Evolutionary conservation across 2,888 invertebrate genomes (phyloP).

Genomic region (Dynastes hyllus): DNA sequence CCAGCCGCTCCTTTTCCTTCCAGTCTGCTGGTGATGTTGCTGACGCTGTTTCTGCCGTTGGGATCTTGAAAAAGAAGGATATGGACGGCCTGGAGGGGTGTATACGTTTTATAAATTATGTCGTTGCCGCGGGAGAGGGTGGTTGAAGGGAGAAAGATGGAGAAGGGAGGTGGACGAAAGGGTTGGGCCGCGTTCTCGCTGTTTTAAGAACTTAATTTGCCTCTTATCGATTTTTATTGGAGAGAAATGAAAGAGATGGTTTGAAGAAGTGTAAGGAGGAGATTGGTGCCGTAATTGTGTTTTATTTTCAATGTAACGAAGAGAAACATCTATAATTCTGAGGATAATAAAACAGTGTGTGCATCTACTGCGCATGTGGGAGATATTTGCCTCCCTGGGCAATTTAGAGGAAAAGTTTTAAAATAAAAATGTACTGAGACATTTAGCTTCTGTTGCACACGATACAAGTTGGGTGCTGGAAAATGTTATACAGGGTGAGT

Average conservation of each 20-base stretch:
- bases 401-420: too few relatives aligned
- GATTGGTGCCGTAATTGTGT: too few relatives aligned
- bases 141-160: slow-evolving; percentile 31
- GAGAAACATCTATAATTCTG: too few relatives aligned
- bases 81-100: slow-evolving; percentile 65
- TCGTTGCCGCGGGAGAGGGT: slow-evolving; percentile 58
- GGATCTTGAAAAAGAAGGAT: background rate
- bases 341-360: too few relatives aligned
- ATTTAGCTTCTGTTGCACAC: too few relatives aligned
- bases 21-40: background rate
- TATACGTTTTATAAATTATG: slow-evolving; percentile 64
- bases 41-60: background rate
- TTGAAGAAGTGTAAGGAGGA: too few relatives aligned
- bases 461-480: too few relatives aligned
- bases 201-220: slow-evolving; percentile 69
- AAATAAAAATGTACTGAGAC: too few relatives aligned
- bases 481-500: too few relatives aligned
- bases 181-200: slow-evolving; percentile 50
- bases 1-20: background rate
- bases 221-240: slow-evolving; percentile 69
- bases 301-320: too few relatives aligned
- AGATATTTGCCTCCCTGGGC: too few relatives aligned
- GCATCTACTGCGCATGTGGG: too few relatives aligned
- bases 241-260: background rate
- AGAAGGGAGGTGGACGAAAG: slow-evolving; percentile 31